phyloP scores from a whole-genome alignment of 2,797 vertebrate genomes.

The Bradypodion ventrale region DNA sequence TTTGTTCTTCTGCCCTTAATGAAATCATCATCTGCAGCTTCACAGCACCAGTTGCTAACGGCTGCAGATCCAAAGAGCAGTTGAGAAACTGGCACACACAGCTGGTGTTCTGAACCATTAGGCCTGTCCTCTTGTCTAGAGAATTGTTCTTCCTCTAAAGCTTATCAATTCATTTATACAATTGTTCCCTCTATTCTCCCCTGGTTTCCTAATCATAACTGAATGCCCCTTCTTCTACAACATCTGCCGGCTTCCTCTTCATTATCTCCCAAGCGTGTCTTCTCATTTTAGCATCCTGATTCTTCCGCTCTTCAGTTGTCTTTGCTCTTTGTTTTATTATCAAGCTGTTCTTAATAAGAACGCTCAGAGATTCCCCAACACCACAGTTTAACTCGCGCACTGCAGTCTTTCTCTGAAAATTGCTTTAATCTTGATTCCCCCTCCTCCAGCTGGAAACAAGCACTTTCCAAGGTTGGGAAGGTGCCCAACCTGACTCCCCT shows the following conservation, averaged over 20 bases:
- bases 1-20: too few species aligned
- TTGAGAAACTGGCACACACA: not conserved
- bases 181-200: too few species aligned
- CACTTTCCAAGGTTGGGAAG: too few species aligned
- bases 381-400: too few species aligned
- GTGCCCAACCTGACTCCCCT: too few species aligned
- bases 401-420: too few species aligned
- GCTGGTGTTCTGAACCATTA: not conserved
- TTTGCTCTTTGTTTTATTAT: not conserved
- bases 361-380: too few species aligned
- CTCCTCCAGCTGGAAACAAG: too few species aligned
- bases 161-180: not conserved
- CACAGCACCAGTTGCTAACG: not conserved
- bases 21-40: too few species aligned
- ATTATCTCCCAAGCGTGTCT: not conserved
- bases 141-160: not conserved
- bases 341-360: not conserved
- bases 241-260: not conserved
- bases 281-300: not conserved
- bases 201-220: not conserved
- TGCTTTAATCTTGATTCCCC: too few species aligned
- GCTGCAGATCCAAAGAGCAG: not conserved
- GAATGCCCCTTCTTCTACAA: not conserved
- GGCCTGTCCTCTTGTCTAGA: not conserved
- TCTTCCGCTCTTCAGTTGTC: not conserved